Conservation (phyloP, 2,113 vertebrate species). For the Tapirus terrestris region DNA sequence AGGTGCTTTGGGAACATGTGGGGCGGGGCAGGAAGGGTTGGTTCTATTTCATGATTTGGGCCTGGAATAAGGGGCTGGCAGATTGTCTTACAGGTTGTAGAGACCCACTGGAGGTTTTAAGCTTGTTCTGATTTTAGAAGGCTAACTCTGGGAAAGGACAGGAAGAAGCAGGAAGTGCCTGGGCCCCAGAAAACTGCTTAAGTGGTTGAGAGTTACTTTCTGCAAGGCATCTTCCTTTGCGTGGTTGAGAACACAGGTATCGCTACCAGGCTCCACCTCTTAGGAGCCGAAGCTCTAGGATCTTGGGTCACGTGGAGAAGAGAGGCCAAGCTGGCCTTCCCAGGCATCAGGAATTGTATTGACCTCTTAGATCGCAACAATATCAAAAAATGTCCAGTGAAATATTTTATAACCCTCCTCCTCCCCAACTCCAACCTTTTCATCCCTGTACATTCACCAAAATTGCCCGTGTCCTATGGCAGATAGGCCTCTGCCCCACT, state of each 20-base stretch:
- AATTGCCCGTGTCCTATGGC: background rate
- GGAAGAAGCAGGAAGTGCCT: background rate
- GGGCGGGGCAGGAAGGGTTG: no score
- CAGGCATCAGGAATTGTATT: background rate
- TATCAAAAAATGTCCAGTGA: background rate
- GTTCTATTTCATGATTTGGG: background rate
- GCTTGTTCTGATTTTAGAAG: background rate
- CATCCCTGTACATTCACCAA: background rate
- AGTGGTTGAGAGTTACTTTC: background rate
- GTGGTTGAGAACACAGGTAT: background rate
- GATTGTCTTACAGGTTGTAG: background rate
- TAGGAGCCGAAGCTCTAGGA: background rate
- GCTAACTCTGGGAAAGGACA: background rate
- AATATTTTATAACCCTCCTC: background rate
- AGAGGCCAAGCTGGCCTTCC: background rate
- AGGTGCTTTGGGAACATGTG: fast-evolving
- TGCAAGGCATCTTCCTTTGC: background rate
- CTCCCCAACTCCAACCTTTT: background rate
- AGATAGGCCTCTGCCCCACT: background rate
- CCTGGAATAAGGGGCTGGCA: background rate
- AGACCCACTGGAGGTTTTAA: background rate
- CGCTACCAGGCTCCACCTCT: no score
- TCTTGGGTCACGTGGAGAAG: background rate
- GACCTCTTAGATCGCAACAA: background rate
- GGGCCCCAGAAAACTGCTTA: background rate